These are phyloP conservation scores for Gallinago nigripennis DNA, from an alignment of 2,797 vertebrate species.

Conservation along the genomic window DNA sequence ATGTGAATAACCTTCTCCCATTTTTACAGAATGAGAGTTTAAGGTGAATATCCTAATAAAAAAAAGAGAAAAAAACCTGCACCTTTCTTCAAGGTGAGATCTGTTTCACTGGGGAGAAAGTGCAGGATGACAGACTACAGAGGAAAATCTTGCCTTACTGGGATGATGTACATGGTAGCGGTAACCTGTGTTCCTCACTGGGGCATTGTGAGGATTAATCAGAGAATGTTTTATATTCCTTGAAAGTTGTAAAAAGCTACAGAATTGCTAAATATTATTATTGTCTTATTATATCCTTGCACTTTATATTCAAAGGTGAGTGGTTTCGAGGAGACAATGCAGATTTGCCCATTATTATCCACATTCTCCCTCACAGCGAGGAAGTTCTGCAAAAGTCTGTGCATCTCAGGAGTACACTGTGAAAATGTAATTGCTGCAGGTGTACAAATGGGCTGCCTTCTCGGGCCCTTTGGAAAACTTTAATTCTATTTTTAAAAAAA, in stretches of 20 bases:
- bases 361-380: neutral
- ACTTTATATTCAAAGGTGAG: neutral
- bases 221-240: neutral
- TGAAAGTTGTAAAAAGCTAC: neutral
- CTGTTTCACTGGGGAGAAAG: neutral
- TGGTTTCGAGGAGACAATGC: neutral
- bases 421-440: neutral
- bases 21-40: neutral
- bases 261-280: neutral
- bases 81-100: neutral
- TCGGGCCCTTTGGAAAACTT: neutral
- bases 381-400: neutral
- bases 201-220: neutral
- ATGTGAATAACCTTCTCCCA: neutral
- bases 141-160: neutral
- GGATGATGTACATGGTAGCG: neutral
- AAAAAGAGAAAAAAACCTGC: neutral
- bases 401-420: neutral
- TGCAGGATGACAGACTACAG: neutral
- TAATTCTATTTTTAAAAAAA: neutral
- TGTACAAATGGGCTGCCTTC: neutral
- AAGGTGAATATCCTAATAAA: neutral
- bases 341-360: neutral
- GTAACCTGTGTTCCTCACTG: neutral
- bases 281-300: neutral